A percentile compares a stretch with the other conserved stretches of the same genome.
Evolutionary conservation across 2,113 vertebrate genomes (phyloP).

Genomic region (Cariama cristata): DNA sequence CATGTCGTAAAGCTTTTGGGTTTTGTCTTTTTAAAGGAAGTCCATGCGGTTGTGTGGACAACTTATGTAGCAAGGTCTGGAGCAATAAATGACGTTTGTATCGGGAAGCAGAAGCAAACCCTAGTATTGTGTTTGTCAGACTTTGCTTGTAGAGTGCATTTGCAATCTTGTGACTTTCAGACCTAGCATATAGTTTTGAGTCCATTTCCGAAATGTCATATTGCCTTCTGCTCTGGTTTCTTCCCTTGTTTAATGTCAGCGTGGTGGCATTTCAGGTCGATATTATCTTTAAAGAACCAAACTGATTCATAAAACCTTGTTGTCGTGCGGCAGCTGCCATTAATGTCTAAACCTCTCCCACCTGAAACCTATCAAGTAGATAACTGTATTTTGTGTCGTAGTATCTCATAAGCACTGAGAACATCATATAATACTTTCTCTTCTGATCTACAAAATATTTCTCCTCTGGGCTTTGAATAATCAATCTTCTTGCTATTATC

Average conservation of each 20-base stretch:
- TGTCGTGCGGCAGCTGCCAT: neutral
- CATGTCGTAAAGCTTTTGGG: neutral
- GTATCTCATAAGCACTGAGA: neutral
- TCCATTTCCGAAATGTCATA: slow-evolving; percentile 1
- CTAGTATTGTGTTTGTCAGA: neutral
- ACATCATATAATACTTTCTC: neutral
- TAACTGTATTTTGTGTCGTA: neutral
- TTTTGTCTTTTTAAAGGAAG: neutral
- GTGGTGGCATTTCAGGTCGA: neutral
- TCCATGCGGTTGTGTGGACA: neutral
- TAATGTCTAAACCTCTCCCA: neutral
- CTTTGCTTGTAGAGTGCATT: neutral
- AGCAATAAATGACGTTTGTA: neutral
- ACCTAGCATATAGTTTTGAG: slow-evolving; percentile 17
- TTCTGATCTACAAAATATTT: neutral
- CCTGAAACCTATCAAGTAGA: neutral
- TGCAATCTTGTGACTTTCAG: slow-evolving; percentile 18
- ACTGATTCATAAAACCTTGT: neutral
- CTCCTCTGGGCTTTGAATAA: neutral
- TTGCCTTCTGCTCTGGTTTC: slow-evolving; percentile 27
- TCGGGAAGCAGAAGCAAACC: neutral
- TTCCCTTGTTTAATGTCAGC: neutral
- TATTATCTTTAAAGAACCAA: neutral
- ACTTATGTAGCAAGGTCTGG: neutral
- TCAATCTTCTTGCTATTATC: slow-evolving; percentile 8